A percentile compares a stretch with the other conserved stretches of the same genome.
Evolutionary conservation across 2,113 vertebrate species (phyloP).

Genomic region (Thryonomys swinderianus): DNA sequence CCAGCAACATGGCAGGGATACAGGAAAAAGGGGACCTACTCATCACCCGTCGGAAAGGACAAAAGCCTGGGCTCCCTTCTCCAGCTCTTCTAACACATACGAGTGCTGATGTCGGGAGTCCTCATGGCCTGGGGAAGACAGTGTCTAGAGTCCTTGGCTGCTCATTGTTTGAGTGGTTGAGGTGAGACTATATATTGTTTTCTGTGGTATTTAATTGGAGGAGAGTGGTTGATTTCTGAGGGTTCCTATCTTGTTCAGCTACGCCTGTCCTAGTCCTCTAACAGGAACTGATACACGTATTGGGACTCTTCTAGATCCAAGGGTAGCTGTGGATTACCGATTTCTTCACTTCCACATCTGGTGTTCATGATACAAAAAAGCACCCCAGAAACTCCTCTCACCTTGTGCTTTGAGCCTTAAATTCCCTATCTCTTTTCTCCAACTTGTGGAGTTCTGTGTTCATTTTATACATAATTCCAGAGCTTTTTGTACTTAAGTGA

Average conservation of each 20-base stretch:
- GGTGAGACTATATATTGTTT: neutral
- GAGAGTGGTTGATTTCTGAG: neutral
- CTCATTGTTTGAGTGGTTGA: neutral
- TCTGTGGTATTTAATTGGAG: neutral
- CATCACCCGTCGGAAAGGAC: neutral
- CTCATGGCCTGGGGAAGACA: neutral
- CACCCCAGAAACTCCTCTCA: neutral
- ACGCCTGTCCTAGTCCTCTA: neutral
- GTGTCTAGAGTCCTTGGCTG: neutral
- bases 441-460: neutral
- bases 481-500: neutral
- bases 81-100: neutral
- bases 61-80: neutral
- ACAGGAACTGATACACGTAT: neutral
- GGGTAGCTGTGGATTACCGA: neutral
- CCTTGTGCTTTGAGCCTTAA: neutral
- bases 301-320: neutral
- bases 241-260: neutral
- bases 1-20: neutral
- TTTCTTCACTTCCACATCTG: neutral
- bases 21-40: too few relatives aligned
- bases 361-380: neutral
- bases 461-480: neutral
- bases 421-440: neutral
- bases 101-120: neutral